Percentiles rank a stretch among this genome's conserved stretches.
Conservation (phyloP, 2,113 vertebrate species). For the Cheirogaleus medius region DNA sequence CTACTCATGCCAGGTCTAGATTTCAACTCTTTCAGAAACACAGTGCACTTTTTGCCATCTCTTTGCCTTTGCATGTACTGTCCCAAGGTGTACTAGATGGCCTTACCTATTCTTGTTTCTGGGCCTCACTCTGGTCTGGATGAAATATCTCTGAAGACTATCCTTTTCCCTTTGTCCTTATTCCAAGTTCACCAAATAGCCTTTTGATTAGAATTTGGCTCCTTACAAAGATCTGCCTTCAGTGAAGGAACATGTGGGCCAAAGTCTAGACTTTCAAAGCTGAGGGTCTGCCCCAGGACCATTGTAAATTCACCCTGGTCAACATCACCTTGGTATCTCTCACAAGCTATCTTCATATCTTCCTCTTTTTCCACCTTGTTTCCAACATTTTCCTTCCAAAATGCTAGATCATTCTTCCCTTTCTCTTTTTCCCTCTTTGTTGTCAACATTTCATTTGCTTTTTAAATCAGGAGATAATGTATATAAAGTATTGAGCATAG, state of each 20-base stretch:
- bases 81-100: background rate
- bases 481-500: background rate
- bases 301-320: background rate
- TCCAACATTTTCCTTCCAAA: no score
- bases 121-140: background rate
- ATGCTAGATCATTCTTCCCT: background rate
- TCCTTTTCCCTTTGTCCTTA: background rate
- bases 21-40: background rate
- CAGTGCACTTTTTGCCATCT: background rate
- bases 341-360: background rate
- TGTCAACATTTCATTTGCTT: background rate
- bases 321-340: background rate
- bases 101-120: background rate
- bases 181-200: background rate
- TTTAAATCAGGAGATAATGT: background rate
- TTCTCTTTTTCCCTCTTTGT: background rate
- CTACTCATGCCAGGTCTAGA: background rate
- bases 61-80: background rate
- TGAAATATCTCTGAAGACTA: background rate
- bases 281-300: background rate
- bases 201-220: constrained; percentile 16
- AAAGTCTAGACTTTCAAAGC: background rate
- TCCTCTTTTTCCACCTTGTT: background rate
- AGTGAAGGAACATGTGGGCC: background rate
- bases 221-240: background rate